Evolutionary conservation across 2,888 invertebrate genomes (phyloP).

Genomic region (Drymonia ruficornis): DNA sequence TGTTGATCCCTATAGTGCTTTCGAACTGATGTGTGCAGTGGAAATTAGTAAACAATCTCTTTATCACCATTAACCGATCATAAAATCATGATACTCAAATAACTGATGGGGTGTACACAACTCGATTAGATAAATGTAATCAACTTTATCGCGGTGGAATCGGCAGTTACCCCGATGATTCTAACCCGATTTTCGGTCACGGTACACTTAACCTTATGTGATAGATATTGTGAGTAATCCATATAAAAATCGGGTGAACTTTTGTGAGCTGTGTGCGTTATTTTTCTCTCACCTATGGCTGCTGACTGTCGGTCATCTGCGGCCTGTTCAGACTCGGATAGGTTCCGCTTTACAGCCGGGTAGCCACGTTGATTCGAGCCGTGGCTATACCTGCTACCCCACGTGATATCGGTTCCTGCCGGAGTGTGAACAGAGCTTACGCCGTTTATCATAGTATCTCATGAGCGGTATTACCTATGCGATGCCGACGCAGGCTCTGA

Average conservation of each 20-base stretch:
- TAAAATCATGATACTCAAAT: background rate
- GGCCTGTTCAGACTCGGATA: background rate
- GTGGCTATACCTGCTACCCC: too few relatives aligned
- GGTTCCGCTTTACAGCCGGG: background rate
- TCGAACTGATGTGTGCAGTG: too few relatives aligned
- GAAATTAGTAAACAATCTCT: background rate
- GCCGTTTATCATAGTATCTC: background rate
- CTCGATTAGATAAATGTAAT: background rate
- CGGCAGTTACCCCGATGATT: too few relatives aligned
- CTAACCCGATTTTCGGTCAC: too few relatives aligned
- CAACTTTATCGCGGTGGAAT: background rate
- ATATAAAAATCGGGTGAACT: background rate
- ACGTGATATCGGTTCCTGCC: background rate
- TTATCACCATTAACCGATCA: background rate
- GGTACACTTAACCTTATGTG: too few relatives aligned
- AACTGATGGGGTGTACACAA: background rate
- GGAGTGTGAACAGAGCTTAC: background rate
- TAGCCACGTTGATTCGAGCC: too few relatives aligned
- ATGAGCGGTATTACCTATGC: conserved; percentile 2
- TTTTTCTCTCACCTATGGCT: background rate
- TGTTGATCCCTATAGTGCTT: too few relatives aligned
- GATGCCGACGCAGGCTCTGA: conserved; percentile 13
- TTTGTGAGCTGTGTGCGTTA: background rate
- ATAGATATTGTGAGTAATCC: too few relatives aligned
- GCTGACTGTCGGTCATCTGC: background rate